Conservation (phyloP, 2,888 invertebrate species). For the Cheilosia vernalis region DNA sequence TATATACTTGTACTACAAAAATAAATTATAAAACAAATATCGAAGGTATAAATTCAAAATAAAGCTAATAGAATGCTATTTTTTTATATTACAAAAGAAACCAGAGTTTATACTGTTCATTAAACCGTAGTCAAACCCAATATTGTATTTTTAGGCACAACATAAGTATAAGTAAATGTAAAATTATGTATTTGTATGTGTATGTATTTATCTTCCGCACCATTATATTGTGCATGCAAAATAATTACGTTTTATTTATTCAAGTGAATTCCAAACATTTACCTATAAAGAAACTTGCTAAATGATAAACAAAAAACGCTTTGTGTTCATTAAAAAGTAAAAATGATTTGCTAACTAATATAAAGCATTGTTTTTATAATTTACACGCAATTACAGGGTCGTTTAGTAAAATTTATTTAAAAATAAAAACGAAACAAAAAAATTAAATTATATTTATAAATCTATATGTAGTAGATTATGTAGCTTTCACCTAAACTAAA, state of each 20-base stretch:
- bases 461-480: constrained; percentile 52
- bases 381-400: constrained; percentile 74
- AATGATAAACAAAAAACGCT: constrained; percentile 42
- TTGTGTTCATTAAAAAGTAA: constrained; percentile 61
- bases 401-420: constrained; percentile 75
- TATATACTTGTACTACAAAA: neutral
- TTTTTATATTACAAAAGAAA: constrained; percentile 45
- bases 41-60: constrained; percentile 5
- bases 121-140: constrained; percentile 37
- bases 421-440: constrained; percentile 58
- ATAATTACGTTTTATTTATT: constrained; percentile 37
- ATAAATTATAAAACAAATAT: constrained; percentile 11
- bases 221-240: constrained; percentile 34
- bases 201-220: constrained; percentile 41
- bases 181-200: constrained; percentile 14
- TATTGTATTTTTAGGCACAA: constrained; percentile 50
- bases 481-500: constrained; percentile 50
- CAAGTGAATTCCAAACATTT: constrained; percentile 50
- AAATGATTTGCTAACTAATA: constrained; percentile 63
- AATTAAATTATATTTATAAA: constrained; percentile 67
- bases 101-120: constrained; percentile 12
- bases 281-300: constrained; percentile 44
- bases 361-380: constrained; percentile 48
- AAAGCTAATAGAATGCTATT: constrained; percentile 37
- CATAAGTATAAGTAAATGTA: constrained; percentile 25